Base-by-base conservation (phyloP, 2,888 invertebrate species). In the Tineola bisselliella region DNA sequence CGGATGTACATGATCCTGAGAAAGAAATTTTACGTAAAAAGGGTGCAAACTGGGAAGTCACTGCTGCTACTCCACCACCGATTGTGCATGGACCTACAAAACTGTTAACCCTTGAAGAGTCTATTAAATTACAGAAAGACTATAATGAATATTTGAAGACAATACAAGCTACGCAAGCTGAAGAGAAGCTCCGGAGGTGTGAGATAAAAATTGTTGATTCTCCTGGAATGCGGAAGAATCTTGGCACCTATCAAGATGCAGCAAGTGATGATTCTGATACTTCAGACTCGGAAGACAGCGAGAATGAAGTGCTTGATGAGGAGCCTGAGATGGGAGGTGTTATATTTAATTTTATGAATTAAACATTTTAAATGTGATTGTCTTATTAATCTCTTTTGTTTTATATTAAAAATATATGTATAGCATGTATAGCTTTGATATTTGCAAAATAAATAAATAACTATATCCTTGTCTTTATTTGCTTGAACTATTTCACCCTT, bases 21-120 rank as follows among this genome's bases (percentile, higher is more conserved):
- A 89, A 89, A 66, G 90, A 90, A 68, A 80, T 82, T 59, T 62
- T 69, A 0, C 76, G 88, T 31, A 87, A 86, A 62, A 88, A 83
- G 65, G 75, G 83, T 65, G 87, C 87, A 69, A 66, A 88, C 66
- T 90, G 90, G 90, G 91, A 90, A 74, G 81, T 89, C 5, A 90
- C 90, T 0, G 89, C 90, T 12, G 91, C 90, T 6, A 90, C 91
- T 8, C 90, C 90, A 44, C 91, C 91, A 0, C 82, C 84, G 0
- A 88, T 82, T 44, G 68, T 89, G 44, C 87, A 89, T 67, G 88
- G 88, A 60, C 81, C 89, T 38, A 82, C 79, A 1, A 88, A 89
- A 74, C 63, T 81, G 12, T 71, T 91, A 61, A 77, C 76, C 58
- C 70, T 91, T 61, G 84, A 88, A 62, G 90, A 91, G 66, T 90